A percentile compares a stretch with the other conserved stretches of the same genome.
Evolutionary conservation across 2,888 invertebrate genomes (phyloP).

Genomic region (Sisyra terminalis): DNA sequence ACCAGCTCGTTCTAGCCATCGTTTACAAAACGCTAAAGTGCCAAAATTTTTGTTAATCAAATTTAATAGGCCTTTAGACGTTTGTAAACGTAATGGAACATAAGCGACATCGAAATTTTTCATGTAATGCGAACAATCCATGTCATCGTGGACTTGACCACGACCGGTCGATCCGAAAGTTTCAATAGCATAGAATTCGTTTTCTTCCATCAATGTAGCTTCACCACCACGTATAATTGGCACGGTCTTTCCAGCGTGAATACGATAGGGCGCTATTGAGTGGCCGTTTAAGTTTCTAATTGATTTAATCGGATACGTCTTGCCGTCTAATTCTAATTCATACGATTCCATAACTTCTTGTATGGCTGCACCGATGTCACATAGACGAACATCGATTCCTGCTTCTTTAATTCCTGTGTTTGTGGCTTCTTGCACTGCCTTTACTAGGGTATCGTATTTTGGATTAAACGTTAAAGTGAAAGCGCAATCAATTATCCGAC

Average conservation of each 20-base stretch:
- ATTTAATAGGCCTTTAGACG: conserved; percentile 82
- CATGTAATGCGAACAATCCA: conserved; percentile 99
- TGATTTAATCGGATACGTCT: conserved; percentile 89
- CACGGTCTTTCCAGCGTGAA: conserved; percentile 95
- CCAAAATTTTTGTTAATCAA: conserved; percentile 94
- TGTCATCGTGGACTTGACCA: conserved; percentile 91
- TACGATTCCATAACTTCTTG: conserved; percentile 99
- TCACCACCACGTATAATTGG: conserved; percentile 99
- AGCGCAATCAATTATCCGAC: conserved; percentile 96
- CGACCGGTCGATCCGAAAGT: conserved; percentile 97
- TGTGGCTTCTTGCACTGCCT: conserved; percentile 95
- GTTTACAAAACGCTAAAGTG: conserved; percentile 95
- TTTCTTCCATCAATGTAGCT: conserved; percentile 95
- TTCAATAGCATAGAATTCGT: conserved; percentile 98
- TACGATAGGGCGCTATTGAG: conserved; percentile 98
- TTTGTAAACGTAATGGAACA: conserved; percentile 70
- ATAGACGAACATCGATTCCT: conserved; percentile 93
- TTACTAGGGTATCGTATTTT: conserved; percentile 83
- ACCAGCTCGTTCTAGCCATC: conserved; percentile 95
- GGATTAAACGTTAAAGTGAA: conserved; percentile 95
- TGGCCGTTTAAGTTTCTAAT: conserved; percentile 98
- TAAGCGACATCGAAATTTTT: conserved; percentile 90
- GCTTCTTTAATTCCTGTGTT: conserved; percentile 93
- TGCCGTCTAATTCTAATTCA: conserved; percentile 93
- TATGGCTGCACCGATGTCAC: conserved; percentile 91